Evolutionary conservation across 2,113 vertebrate genomes (phyloP), one percentile per base, ranked within the genome.

Genomic region (Phrynosoma platyrhinos): DNA sequence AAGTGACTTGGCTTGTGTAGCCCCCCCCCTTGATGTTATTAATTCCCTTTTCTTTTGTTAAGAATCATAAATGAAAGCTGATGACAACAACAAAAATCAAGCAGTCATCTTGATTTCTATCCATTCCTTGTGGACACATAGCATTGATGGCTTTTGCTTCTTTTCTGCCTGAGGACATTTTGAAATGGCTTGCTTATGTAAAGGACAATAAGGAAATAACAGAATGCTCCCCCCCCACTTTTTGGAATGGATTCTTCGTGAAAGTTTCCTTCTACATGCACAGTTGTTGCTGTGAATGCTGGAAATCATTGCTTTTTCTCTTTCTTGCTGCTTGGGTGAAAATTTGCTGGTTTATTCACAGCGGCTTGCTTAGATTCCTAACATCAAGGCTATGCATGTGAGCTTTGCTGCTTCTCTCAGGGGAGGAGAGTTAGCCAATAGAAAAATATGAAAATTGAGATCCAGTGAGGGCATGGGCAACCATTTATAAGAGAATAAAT

Each of bases 1-100:
- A 98, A 99, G 98, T 99, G 96, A 89, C 76, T 30, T 84, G 77
- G 87, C 69, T 93, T 94, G 89, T 53, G 81, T 72, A 95, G 79
- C 87, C 85, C 86, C 81, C 82, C 88, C 80, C 93, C 88, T 91
- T 88, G 93, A 93, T 94, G 72, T 94, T 92, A 91, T 89, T 92
- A 94, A 91, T 87, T 27, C 3, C 86, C 92, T 92, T 91, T 85
- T 94, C 53, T 93, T 83, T 89, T 87, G 90, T 53, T 77, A 72
- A 88, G 90, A 64, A 69, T 94, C 92, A 71, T 87, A 25, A 91
- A 84, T 92, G 89, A 89, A 82, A 94, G 86, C 76, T 90, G 53
- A 89, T 92, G 86, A 92, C 88, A 82, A 93, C 91, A 95, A 93
- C 9, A 85, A 93, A 91, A 93, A 91, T 77, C 83, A 53, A 90